Percentiles rank a stretch among this genome's conserved stretches.
Evolutionary conservation across 2,113 vertebrate genomes (phyloP).

Genomic region (Todiramphus saurophagus): DNA sequence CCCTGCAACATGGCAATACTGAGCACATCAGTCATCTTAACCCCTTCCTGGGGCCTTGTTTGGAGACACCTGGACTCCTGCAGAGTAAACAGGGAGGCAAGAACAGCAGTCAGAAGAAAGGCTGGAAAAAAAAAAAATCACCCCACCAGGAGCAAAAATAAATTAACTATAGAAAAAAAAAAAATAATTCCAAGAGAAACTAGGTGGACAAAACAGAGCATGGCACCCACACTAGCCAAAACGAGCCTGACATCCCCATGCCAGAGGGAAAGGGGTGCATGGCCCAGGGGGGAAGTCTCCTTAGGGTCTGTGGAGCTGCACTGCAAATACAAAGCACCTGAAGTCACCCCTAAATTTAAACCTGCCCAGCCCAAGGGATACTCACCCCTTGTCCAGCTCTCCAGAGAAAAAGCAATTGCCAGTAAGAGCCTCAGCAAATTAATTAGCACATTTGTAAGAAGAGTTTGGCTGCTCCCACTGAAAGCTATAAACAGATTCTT

Average conservation of each 20-base stretch:
- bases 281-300: neutral
- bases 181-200: neutral
- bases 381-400: neutral
- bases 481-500: conserved; percentile 26
- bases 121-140: neutral
- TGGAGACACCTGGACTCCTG: neutral
- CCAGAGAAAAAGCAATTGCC: neutral
- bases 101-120: neutral
- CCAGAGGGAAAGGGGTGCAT: neutral
- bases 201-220: fast-evolving
- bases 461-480: neutral
- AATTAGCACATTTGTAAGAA: neutral
- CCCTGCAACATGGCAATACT: neutral
- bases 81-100: neutral
- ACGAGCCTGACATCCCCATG: fast-evolving
- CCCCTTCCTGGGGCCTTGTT: neutral
- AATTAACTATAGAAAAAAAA: neutral
- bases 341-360: neutral
- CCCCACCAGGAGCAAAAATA: neutral
- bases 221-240: neutral
- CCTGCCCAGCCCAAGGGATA: neutral
- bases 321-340: neutral
- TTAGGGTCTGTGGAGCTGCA: neutral
- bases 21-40: neutral
- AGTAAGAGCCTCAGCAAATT: neutral